Base-by-base conservation (phyloP, 2,113 vertebrate genomes). In the Upupa epops region DNA sequence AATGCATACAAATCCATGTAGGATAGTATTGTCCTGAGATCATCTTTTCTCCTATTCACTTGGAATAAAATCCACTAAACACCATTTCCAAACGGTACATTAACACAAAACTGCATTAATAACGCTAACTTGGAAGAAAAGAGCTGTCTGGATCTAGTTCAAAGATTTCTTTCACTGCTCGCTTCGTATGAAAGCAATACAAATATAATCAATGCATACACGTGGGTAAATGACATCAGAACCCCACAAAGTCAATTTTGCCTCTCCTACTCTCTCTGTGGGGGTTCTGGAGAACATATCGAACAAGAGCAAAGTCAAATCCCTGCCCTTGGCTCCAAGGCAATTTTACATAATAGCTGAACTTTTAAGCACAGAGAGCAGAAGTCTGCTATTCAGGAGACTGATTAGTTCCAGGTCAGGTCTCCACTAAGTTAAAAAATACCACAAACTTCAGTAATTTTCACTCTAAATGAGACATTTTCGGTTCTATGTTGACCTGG, bases 191-290 rank as follows among this genome's bases (percentile, higher is more conserved):
- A 93, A 95, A 95, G 72, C 37, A 96, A 89, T 93, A 64, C 71
- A 89, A 93, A 83, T 76, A 59, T n/a, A 32, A 94, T 88, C 85
- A 92, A 94, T 93, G 86, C 56, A 68, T 13, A 78, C 56, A 94
- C 17, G 3, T 65, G 81, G 73, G 28, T 69, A 90, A 92, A 93
- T 94, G 80, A 95, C 86, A 95, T 95, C 93, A 94, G 90, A 78
- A 89, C 55, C 79, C 84, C 71, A 90, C 8, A 68, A 61, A 90
- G 77, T 93, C 83, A 0, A 94, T 96, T 93, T 79, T 73, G 66
- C 55, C 70, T 75, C 61, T 90, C 58, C 20, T 86, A 54, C 91
- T 73, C 36, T 88, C 83, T 90, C 86, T 79, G 37, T 3, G 5
- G 85, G 85, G 28, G 64, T 61, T 93, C 84, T 83, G 26, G 46